Conservation (phyloP, 2,113 vertebrate species). For the Gambusia holbrooki region DNA sequence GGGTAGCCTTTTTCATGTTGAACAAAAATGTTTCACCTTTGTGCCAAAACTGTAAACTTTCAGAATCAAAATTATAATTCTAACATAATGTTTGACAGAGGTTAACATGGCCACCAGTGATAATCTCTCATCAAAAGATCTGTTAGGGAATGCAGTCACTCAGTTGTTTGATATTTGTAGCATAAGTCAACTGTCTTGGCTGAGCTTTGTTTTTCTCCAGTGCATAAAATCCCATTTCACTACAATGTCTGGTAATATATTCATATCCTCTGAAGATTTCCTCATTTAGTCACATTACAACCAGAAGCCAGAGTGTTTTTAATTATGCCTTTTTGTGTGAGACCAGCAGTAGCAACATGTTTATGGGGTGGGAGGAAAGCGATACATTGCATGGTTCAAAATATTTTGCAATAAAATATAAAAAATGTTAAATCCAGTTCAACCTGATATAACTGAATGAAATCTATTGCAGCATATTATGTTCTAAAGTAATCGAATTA, state of each 20-base stretch:
- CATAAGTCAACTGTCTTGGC: background rate
- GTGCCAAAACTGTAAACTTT: background rate
- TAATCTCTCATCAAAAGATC: background rate
- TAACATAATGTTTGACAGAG: background rate
- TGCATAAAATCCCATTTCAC: background rate
- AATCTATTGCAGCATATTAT: background rate
- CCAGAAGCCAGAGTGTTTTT: too few relatives aligned
- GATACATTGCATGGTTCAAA: too few relatives aligned
- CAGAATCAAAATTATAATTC: background rate
- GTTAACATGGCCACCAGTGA: background rate
- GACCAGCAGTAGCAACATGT: too few relatives aligned
- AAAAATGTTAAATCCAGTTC: background rate
- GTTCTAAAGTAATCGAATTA: background rate
- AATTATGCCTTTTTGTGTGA: too few relatives aligned
- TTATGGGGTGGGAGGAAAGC: too few relatives aligned
- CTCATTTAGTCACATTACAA: background rate
- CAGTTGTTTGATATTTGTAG: background rate
- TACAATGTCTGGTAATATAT: background rate
- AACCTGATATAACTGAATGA: background rate
- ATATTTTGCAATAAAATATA: too few relatives aligned
- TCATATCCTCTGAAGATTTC: background rate
- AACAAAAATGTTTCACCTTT: conserved; percentile 4
- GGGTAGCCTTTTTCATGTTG: background rate
- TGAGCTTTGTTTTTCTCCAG: background rate
- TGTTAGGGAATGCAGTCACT: background rate